Percentiles rank a stretch among this genome's conserved stretches.
Conservation (phyloP, 1,140 invertebrate genomes). For the Mya arenaria region DNA sequence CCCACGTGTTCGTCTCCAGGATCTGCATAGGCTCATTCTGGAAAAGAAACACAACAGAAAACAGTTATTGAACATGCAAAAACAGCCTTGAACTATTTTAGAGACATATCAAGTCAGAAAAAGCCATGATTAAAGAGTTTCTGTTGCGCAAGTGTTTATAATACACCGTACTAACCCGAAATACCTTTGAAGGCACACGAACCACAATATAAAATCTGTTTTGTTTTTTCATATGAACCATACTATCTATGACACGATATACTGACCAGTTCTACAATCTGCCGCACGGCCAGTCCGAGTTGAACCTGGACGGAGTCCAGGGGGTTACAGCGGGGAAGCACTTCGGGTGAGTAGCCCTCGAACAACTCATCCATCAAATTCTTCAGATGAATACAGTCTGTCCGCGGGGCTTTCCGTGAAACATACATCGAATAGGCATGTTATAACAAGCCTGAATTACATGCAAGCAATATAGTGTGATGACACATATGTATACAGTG, state of each 20-base stretch:
- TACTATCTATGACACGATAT: no score
- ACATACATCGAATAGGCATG: no score
- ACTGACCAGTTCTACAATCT: slow-evolving; percentile 74
- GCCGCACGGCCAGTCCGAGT: slow-evolving; percentile 69
- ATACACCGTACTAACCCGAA: background rate
- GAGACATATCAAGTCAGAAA: background rate
- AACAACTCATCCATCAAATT: slow-evolving; percentile 45
- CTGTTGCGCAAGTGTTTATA: background rate
- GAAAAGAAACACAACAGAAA: slow-evolving; percentile 2
- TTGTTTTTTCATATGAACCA: no score
- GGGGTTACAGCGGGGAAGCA: slow-evolving; percentile 54
- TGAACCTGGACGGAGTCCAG: slow-evolving; percentile 56
- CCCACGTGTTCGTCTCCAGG: slow-evolving; percentile 57
- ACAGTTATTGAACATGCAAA: background rate
- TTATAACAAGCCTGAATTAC: no score
- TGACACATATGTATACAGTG: no score
- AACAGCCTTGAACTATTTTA: background rate
- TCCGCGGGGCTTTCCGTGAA: no score
- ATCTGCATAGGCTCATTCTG: slow-evolving; percentile 61
- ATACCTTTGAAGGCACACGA: background rate
- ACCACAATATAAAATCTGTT: background rate
- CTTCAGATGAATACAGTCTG: no score
- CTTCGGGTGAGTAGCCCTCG: slow-evolving; percentile 49
- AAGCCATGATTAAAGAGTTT: background rate
- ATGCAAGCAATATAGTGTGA: no score